phyloP scores from a whole-genome alignment of 2,888 invertebrate species.

The Epinotia brunnichana region DNA sequence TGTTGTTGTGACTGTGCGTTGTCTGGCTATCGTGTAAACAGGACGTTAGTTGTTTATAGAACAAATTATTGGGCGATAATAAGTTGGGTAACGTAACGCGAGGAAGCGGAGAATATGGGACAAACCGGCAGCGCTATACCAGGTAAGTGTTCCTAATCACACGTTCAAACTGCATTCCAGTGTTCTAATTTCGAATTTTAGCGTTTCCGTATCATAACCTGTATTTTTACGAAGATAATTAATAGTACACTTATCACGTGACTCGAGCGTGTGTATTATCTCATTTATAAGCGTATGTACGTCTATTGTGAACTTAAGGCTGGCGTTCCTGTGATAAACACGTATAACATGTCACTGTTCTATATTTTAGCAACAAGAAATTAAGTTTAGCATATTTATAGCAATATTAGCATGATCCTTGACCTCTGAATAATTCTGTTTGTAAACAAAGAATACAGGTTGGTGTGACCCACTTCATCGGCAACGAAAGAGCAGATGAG shows the following conservation, averaged over 20 bases:
- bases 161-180: slow-evolving; percentile 53
- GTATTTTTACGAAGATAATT: slow-evolving; percentile 27
- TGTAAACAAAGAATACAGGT: slow-evolving; percentile 20
- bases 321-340: slow-evolving; percentile 11
- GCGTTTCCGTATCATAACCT: slow-evolving; percentile 46
- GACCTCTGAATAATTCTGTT: not conserved
- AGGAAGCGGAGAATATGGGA: slow-evolving; percentile 64
- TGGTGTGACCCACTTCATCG: slow-evolving; percentile 12
- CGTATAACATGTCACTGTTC: not conserved
- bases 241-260: slow-evolving; percentile 29
- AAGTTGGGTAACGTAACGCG: slow-evolving; percentile 45
- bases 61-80: slow-evolving; percentile 51
- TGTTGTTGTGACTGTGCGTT: slow-evolving; percentile 53
- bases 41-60: slow-evolving; percentile 56
- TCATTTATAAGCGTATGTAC: slow-evolving; percentile 6
- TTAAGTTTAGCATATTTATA: not conserved
- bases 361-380: not conserved
- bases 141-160: slow-evolving; percentile 67
- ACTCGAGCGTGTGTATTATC: slow-evolving; percentile 21
- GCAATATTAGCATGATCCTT: not conserved
- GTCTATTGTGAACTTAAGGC: slow-evolving; percentile 6
- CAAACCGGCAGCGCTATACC: slow-evolving; percentile 76
- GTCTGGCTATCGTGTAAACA: slow-evolving; percentile 45
- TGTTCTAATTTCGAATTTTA: slow-evolving; percentile 58
- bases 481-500: no score